Conservation (phyloP, 2,888 invertebrate species). For the Halictus ligatus region DNA sequence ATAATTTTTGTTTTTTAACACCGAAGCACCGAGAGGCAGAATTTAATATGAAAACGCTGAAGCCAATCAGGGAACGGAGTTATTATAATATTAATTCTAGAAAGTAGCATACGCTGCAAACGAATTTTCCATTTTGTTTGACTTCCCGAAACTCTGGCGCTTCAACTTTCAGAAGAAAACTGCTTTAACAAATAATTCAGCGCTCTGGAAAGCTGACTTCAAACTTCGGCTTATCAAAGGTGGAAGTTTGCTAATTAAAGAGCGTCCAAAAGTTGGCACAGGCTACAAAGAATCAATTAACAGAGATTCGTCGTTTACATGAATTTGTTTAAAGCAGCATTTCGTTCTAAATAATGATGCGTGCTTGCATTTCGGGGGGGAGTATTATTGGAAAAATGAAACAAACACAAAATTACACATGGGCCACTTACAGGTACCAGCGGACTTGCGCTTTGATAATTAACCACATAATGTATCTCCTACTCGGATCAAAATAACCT, state of each 20-base stretch:
- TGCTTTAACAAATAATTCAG: constrained; percentile 19
- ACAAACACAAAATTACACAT: neutral
- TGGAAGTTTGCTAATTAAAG: neutral
- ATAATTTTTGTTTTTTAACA: neutral
- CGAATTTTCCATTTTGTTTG: constrained; percentile 1
- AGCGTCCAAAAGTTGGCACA: neutral
- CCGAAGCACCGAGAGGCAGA: neutral
- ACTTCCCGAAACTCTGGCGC: neutral
- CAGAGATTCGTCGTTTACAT: neutral
- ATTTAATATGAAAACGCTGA: neutral
- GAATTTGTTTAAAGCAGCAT: neutral
- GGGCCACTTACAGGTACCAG: neutral
- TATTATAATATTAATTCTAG: neutral
- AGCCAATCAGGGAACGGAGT: neutral
- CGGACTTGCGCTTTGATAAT: constrained; percentile 13
- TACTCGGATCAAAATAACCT: constrained; percentile 36
- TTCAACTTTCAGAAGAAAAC: neutral
- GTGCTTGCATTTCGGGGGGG: neutral
- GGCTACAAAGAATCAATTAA: neutral
- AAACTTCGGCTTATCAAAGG: neutral
- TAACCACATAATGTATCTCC: constrained; percentile 23
- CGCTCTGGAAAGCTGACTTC: neutral
- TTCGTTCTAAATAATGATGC: neutral
- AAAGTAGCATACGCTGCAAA: neutral
- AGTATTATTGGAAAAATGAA: neutral